Percentiles rank a stretch among this genome's conserved stretches.
phyloP scores from a whole-genome alignment of 2,888 invertebrate genomes.

The Nineta flava region DNA sequence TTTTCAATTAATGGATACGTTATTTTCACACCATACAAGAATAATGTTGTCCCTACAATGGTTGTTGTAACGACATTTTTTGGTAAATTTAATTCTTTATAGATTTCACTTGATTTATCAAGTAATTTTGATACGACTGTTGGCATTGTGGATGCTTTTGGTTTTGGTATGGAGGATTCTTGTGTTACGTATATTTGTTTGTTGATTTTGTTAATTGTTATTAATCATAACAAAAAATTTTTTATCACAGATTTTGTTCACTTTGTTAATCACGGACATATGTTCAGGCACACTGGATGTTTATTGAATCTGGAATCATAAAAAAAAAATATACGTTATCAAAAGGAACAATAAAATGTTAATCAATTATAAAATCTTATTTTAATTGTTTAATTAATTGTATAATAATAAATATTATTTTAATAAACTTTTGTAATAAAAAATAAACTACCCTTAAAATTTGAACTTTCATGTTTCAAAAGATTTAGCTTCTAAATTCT shows the following conservation, averaged over 20 bases:
- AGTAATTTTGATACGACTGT: constrained; percentile 49
- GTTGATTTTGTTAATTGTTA: background rate
- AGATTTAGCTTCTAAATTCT: too few relatives aligned
- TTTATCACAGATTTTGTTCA: background rate
- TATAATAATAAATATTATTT: too few relatives aligned
- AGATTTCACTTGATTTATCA: constrained; percentile 37
- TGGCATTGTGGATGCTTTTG: constrained; percentile 29
- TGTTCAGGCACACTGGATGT: background rate
- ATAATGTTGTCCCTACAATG: constrained; percentile 38
- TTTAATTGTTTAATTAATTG: too few relatives aligned
- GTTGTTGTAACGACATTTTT: constrained; percentile 41
- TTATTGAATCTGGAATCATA: background rate
- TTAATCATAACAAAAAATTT: background rate
- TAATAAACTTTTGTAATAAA: too few relatives aligned
- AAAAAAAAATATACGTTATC: background rate
- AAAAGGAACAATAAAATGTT: too few relatives aligned
- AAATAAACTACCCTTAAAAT: too few relatives aligned
- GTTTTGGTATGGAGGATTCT: background rate
- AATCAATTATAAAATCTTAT: too few relatives aligned
- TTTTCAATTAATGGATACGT: constrained; percentile 41
- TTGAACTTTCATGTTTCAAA: too few relatives aligned
- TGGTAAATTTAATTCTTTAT: constrained; percentile 32
- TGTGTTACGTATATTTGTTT: background rate
- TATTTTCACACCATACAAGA: constrained; percentile 42
- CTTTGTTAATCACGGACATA: too few relatives aligned